A percentile compares a stretch with the other conserved stretches of the same genome.
Evolutionary conservation across 2,797 vertebrate species (phyloP).

Genomic region (Enteromius anoplus): DNA sequence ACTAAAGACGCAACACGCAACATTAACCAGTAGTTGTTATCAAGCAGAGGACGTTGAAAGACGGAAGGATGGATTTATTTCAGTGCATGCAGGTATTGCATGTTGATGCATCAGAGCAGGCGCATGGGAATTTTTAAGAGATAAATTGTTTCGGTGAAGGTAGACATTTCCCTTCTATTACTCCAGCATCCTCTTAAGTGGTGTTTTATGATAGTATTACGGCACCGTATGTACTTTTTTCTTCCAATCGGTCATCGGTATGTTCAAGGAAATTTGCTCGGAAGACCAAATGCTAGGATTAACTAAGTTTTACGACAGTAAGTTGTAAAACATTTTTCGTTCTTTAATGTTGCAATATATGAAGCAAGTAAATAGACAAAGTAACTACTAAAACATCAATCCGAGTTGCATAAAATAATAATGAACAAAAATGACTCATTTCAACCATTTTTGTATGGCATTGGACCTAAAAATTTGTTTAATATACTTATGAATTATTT

Average conservation of each 20-base stretch:
- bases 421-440: constrained; percentile 25
- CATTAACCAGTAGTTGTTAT: constrained; percentile 18
- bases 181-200: constrained; percentile 32
- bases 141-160: constrained; percentile 27
- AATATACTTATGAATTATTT: constrained; percentile 42
- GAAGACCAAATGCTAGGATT: constrained; percentile 28
- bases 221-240: constrained; percentile 5
- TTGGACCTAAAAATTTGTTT: constrained; percentile 44
- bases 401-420: background rate
- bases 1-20: constrained; percentile 22
- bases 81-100: constrained; percentile 48
- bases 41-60: constrained; percentile 22
- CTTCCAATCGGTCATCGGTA: constrained; percentile 10
- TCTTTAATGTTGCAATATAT: constrained; percentile 19
- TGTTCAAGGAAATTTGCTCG: constrained; percentile 10
- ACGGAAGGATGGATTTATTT: constrained; percentile 30
- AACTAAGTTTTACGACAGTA: constrained; percentile 11
- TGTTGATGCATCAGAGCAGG: constrained; percentile 46
- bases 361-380: constrained; percentile 3
- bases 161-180: constrained; percentile 29
- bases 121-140: constrained; percentile 41
- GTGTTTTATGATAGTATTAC: constrained; percentile 27
- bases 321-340: background rate
- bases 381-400: background rate
- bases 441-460: constrained; percentile 46